Base-by-base conservation (phyloP, 2,888 invertebrate species). In the Athetis lepigone region DNA sequence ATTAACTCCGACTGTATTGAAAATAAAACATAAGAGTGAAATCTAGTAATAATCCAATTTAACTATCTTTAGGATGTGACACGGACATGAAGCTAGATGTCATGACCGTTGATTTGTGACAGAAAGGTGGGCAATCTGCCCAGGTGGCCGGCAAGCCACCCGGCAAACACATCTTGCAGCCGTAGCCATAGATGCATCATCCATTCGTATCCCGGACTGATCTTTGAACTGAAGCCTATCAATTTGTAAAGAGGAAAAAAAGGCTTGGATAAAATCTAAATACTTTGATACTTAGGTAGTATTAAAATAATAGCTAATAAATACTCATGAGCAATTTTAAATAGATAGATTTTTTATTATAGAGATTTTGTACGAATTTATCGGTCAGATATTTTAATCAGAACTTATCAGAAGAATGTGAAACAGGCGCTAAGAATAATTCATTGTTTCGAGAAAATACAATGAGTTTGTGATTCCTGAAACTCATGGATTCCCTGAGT, bases 81-180 rank as follows among this genome's bases (percentile, higher is more conserved):
- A 75, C 80, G 64, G 57, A 70, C 61, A 60, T 49, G 29, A 69
- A 59, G 70, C 72, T 75, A 33, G 4, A 13, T 33, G 33, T 33
- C 33, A 33, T 33, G 33, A 13, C 46, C 43, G 62, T 68, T 52
- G 55, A 36, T 37, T 76, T 71, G 68, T 68, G 77, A 78, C 80
- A 85, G 81, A 88, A 89, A 89, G 82, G 76, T 79, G 79, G 70
- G 62, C 39, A 71, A n/a, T 23, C 33, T 57, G 71, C 76, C 91
- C 91, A 90, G 91, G 90, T 91, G 91, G 89, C 79, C 88, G 77
- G 62, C 68, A 61, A 59, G 71, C 79, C 85, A 84, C 75, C 85
- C 77, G 86, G 81, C 80, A 56, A 79, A 74, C 71, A 74, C 79
- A 80, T 79, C 79, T 81, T 80, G 82, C 80, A 65, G 75, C 72